phyloP scores from a whole-genome alignment of 2,113 vertebrate genomes.

The Ictidomys tridecemlineatus region DNA sequence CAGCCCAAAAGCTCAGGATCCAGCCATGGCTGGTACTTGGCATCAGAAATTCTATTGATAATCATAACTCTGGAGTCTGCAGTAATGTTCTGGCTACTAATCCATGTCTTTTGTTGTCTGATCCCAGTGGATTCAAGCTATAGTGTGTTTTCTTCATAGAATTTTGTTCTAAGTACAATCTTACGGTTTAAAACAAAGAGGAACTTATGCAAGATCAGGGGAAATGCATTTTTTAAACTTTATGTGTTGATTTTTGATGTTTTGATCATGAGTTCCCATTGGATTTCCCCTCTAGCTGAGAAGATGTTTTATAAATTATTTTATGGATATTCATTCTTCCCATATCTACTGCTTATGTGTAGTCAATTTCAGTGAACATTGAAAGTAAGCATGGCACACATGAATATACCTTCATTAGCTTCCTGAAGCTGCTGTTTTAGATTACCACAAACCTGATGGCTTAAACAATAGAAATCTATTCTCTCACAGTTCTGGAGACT shows the following conservation, averaged over 20 bases:
- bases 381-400: neutral
- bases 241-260: neutral
- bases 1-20: neutral
- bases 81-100: neutral
- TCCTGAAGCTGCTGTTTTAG: neutral
- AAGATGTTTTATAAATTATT: constrained; percentile 40
- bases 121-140: neutral
- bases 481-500: neutral
- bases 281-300: neutral
- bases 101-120: constrained; percentile 17
- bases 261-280: constrained; percentile 2
- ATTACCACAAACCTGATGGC: neutral
- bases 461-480: neutral
- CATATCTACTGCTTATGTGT: neutral
- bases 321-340: neutral
- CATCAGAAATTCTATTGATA: neutral
- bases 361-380: constrained; percentile 13
- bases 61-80: neutral
- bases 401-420: neutral
- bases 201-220: constrained; percentile 5
- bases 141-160: neutral
- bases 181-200: constrained; percentile 15
- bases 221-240: constrained; percentile 31
- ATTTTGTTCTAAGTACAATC: neutral
- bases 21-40: neutral